phyloP scores from a whole-genome alignment of 2,797 vertebrate genomes.

The Anomalospiza imberbis region DNA sequence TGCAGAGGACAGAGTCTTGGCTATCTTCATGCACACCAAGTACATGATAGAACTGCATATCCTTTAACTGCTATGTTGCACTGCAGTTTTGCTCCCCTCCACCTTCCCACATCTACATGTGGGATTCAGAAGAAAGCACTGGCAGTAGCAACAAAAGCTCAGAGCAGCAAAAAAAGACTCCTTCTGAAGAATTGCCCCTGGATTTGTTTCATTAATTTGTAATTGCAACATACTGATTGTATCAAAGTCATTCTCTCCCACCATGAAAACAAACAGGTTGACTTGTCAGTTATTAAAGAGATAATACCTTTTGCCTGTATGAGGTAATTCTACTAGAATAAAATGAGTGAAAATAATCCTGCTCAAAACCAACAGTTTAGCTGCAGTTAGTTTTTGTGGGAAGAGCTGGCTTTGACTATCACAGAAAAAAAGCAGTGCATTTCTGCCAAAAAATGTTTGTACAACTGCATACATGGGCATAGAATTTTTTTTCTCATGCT shows the following conservation, averaged over 20 bases:
- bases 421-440: neutral
- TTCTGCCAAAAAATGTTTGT: neutral
- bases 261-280: neutral
- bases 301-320: neutral
- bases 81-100: neutral
- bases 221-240: neutral
- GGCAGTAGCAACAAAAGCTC: neutral
- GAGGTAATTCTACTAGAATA: neutral
- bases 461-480: neutral
- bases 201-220: neutral
- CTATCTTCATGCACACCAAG: neutral
- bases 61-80: neutral
- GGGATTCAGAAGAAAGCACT: neutral
- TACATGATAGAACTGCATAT: neutral
- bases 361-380: neutral
- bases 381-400: neutral
- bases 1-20: neutral
- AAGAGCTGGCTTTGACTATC: neutral
- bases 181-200: neutral
- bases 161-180: neutral
- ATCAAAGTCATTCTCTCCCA: neutral
- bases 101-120: rapidly evolving
- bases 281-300: neutral
- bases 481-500: neutral
- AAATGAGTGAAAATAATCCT: neutral